Evolutionary conservation across 2,888 invertebrate genomes (phyloP).

Genomic region (Notocelia uddmanniana): DNA sequence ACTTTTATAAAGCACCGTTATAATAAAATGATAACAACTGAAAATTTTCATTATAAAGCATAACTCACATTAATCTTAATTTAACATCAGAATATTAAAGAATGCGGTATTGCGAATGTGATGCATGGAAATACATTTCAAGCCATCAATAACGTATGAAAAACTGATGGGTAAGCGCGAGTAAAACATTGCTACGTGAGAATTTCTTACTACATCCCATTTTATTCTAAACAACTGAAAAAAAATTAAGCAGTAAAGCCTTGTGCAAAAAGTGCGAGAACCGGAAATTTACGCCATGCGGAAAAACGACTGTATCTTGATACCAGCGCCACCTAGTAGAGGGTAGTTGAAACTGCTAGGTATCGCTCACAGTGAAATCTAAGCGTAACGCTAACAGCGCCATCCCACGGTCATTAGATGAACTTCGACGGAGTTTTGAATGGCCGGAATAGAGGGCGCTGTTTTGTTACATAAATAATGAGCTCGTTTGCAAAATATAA

Average conservation of each 20-base stretch:
- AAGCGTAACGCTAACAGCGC: constrained; percentile 50
- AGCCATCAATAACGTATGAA: too few relatives aligned
- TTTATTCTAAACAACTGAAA: not conserved
- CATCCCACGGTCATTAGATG: constrained; percentile 47
- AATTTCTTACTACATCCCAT: too few relatives aligned
- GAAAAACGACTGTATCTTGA: not conserved
- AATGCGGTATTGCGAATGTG: too few relatives aligned
- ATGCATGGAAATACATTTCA: too few relatives aligned
- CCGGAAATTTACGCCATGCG: constrained; percentile 10
- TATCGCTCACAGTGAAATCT: constrained; percentile 16
- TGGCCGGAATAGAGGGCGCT: constrained; percentile 70
- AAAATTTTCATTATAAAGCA: too few relatives aligned
- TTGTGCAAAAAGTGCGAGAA: not conserved
- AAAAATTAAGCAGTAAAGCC: not conserved
- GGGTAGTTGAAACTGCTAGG: constrained; percentile 47
- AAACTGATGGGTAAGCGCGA: too few relatives aligned
- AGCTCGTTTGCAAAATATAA: not conserved
- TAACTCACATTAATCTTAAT: too few relatives aligned
- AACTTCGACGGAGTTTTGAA: constrained; percentile 51
- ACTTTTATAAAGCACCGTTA: too few relatives aligned
- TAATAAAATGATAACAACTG: too few relatives aligned
- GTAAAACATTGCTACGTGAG: too few relatives aligned
- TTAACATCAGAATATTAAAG: too few relatives aligned
- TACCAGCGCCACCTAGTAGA: constrained; percentile 60
- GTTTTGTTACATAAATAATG: constrained; percentile 41